phyloP scores from a whole-genome alignment of 2,888 invertebrate genomes.

The Carterocephalus palaemon region DNA sequence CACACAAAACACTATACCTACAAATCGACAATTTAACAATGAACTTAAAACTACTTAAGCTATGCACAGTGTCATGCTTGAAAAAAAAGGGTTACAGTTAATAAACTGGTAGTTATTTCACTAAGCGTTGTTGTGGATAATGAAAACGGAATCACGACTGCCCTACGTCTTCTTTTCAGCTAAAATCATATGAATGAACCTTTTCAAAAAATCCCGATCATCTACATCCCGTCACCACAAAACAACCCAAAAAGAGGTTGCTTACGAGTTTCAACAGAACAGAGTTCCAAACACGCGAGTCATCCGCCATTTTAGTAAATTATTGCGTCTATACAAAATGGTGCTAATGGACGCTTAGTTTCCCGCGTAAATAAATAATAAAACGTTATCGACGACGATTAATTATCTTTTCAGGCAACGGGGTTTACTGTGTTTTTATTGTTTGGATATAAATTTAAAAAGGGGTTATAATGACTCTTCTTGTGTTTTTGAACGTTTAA shows the following conservation, averaged over 20 bases:
- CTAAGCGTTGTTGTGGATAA: no score
- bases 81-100: no score
- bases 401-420: conserved; percentile 26
- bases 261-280: conserved; percentile 8
- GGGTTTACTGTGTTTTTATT: conserved; percentile 10
- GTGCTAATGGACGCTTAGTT: conserved; percentile 33
- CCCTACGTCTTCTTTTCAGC: no score
- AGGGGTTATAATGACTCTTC: neutral
- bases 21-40: no score
- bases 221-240: no score
- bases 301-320: conserved; percentile 42
- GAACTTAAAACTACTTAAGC: no score
- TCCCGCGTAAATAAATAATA: conserved; percentile 36
- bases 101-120: no score
- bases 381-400: conserved; percentile 35
- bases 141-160: no score
- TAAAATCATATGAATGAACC: no score
- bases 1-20: no score
- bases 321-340: conserved; percentile 37
- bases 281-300: conserved; percentile 39
- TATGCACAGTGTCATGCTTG: no score
- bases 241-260: conserved; percentile 1
- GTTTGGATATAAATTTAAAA: conserved; percentile 10
- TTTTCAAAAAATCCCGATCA: no score
- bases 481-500: neutral